Evolutionary conservation across 2,113 vertebrate genomes (phyloP).

Genomic region (Malurus alboscapulatus): DNA sequence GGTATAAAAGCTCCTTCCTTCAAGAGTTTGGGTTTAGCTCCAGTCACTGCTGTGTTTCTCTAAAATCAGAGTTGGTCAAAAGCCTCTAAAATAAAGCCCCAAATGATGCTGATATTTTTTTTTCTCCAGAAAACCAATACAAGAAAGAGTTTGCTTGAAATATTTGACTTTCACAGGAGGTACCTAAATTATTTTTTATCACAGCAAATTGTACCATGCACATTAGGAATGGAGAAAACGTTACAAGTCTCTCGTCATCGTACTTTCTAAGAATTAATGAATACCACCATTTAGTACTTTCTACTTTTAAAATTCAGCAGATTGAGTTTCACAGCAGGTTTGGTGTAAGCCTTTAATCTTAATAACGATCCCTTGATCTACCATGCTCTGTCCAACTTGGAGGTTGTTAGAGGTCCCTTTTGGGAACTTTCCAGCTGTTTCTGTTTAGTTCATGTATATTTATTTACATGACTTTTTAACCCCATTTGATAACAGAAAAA

Average conservation of each 20-base stretch:
- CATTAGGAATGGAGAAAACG: not conserved
- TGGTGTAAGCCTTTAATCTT: constrained; percentile 76
- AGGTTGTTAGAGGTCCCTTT: constrained; percentile 69
- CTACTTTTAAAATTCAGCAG: constrained; percentile 67
- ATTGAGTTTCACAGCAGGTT: constrained; percentile 69
- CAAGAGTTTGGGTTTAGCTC: not conserved
- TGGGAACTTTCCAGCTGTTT: constrained; percentile 75
- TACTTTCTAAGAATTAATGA: constrained; percentile 51
- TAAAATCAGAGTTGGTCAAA: not conserved
- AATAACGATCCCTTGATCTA: constrained; percentile 78
- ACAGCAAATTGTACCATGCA: not conserved
- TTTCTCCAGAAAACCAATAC: not conserved
- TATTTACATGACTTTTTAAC: constrained; percentile 77
- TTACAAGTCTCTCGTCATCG: not conserved
- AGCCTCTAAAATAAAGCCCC: not conserved
- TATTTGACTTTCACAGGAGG: not conserved
- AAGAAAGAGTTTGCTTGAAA: not conserved
- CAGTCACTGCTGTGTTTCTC: not conserved
- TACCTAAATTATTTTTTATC: not conserved
- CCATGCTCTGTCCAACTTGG: constrained; percentile 54
- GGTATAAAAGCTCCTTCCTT: not conserved
- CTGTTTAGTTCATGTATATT: constrained; percentile 77
- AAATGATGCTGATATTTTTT: not conserved
- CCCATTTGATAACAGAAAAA: constrained; percentile 56
- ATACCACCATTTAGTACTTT: constrained; percentile 30